A percentile compares a stretch with the other conserved stretches of the same genome.
Evolutionary conservation across 30 jellyfish, hydroid and myxozoan genomes (phyloP).

Genomic region (Rhopilema esculentum): DNA sequence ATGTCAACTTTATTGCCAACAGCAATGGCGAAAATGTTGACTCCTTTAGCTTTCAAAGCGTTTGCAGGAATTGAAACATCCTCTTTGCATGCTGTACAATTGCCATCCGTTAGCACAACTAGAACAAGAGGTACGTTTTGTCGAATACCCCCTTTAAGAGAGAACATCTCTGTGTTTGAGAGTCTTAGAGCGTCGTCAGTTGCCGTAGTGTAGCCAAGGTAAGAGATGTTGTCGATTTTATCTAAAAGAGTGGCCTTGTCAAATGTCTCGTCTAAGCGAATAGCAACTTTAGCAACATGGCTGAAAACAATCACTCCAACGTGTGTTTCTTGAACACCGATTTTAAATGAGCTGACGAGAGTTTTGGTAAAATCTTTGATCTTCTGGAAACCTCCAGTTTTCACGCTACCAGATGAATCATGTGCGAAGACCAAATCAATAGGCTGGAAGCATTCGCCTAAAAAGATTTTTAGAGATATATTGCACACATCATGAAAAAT

Average conservation of each 20-base stretch:
- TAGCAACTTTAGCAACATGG: conserved; percentile 80
- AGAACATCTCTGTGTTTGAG: conserved; percentile 78
- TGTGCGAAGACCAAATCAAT: conserved; percentile 82
- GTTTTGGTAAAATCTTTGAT: conserved; percentile 88
- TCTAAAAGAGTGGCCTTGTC: conserved; percentile 72
- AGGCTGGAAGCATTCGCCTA: conserved; percentile 65
- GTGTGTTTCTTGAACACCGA: conserved; percentile 79
- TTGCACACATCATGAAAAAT: neutral
- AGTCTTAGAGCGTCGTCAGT: conserved; percentile 91
- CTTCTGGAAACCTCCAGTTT: conserved; percentile 63
- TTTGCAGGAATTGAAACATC: conserved; percentile 56
- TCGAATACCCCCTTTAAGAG: conserved; percentile 87
- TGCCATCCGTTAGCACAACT: conserved; percentile 86
- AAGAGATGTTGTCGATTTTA: conserved; percentile 69
- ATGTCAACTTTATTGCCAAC: conserved; percentile 73
- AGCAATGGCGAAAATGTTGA: conserved; percentile 80
- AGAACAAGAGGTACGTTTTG: conserved; percentile 93
- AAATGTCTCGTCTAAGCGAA: conserved; percentile 83
- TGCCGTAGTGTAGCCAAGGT: conserved; percentile 90
- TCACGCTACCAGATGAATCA: conserved; percentile 96
- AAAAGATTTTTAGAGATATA: too few relatives aligned
- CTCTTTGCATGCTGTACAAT: conserved; percentile 85
- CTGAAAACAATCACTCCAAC: conserved; percentile 89
- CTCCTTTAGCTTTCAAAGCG: conserved; percentile 82
- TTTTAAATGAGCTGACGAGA: conserved; percentile 63